A percentile compares a stretch with the other conserved stretches of the same genome.
phyloP scores from a whole-genome alignment of 2,888 invertebrate species.

The Altica lythri region DNA sequence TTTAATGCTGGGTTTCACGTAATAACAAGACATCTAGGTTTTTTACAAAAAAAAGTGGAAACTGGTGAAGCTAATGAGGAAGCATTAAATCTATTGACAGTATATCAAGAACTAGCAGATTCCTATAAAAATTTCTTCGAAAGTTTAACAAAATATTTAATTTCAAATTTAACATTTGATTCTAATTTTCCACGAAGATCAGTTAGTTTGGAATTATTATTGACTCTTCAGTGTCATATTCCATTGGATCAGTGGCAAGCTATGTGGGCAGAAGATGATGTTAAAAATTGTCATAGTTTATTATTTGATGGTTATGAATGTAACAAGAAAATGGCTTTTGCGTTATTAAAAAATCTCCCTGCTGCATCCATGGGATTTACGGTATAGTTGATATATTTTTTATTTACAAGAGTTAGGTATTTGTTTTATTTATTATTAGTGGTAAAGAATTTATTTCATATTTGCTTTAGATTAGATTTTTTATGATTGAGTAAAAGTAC shows the following conservation, averaged over 20 bases:
- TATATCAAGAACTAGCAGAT: slow-evolving; percentile 35
- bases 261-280: slow-evolving; percentile 43
- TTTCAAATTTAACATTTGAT: slow-evolving; percentile 45
- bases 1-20: slow-evolving; percentile 58
- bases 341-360: slow-evolving; percentile 60
- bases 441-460: no score
- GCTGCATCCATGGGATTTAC: slow-evolving; percentile 49
- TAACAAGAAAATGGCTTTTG: slow-evolving; percentile 71
- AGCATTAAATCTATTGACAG: slow-evolving; percentile 23
- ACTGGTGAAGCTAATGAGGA: slow-evolving; percentile 36
- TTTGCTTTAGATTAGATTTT: no score
- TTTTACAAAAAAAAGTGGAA: slow-evolving; percentile 31
- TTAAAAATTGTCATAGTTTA: slow-evolving; percentile 47
- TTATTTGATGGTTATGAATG: slow-evolving; percentile 74
- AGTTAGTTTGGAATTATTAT: slow-evolving; percentile 47
- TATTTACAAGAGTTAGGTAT: neutral
- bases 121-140: slow-evolving; percentile 37
- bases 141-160: slow-evolving; percentile 37
- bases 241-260: slow-evolving; percentile 42
- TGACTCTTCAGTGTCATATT: slow-evolving; percentile 38
- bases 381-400: slow-evolving; percentile 42
- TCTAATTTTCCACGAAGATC: slow-evolving; percentile 48
- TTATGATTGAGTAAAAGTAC: no score
- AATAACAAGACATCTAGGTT: slow-evolving; percentile 40
- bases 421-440: slow-evolving; percentile 9